These are phyloP conservation scores for Okamejei kenojei DNA, from an alignment of 2,797 vertebrate genomes.

Conservation along the genomic window DNA sequence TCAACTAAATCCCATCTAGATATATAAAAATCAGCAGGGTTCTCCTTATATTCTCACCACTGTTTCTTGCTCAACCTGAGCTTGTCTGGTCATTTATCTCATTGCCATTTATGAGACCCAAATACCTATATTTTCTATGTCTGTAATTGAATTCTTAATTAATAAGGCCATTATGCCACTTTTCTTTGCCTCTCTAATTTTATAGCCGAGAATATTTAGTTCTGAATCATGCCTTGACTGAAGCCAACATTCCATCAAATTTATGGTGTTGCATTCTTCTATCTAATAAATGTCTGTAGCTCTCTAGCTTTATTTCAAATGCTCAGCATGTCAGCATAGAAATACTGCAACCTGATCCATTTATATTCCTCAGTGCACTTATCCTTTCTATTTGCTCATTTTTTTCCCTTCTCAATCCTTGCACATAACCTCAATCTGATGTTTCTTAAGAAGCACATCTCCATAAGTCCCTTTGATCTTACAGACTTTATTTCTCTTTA, in stretches of 20 bases:
- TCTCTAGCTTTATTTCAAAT: neutral
- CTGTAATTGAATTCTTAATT: constrained; percentile 15
- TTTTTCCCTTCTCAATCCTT: neutral
- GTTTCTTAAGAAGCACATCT: neutral
- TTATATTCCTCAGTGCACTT: neutral
- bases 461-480: neutral
- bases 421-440: neutral
- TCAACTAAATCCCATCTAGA: neutral
- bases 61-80: neutral
- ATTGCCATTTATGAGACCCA: neutral
- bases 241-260: constrained; percentile 14
- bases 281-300: neutral
- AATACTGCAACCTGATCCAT: neutral
- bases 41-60: neutral
- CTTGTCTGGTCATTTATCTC: constrained; percentile 15
- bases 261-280: neutral
- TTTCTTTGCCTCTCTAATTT: neutral
- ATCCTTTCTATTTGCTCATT: neutral
- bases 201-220: constrained; percentile 17
- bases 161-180: neutral
- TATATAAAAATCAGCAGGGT: neutral
- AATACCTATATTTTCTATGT: neutral
- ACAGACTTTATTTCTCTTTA: neutral
- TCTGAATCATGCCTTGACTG: neutral
- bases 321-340: neutral